Conservation (phyloP, 2,797 vertebrate genomes). For the Enteromius paludinosus region DNA sequence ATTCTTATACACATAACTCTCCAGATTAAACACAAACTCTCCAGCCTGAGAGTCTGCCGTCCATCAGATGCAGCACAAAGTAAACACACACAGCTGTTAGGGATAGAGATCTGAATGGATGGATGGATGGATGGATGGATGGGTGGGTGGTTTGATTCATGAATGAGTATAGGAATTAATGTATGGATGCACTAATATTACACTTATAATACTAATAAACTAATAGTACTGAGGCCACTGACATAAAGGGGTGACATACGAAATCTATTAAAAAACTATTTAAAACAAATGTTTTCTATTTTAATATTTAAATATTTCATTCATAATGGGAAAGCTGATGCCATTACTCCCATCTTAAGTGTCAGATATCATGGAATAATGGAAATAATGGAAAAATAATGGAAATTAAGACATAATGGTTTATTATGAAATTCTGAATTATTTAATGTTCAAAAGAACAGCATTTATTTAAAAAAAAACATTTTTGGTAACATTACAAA, state of each 20-base stretch:
- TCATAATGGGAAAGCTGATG: background rate
- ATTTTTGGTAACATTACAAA: background rate
- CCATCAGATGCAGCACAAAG: slow-evolving; percentile 75
- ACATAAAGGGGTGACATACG: background rate
- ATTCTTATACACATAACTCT: slow-evolving; percentile 90
- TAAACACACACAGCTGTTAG: slow-evolving; percentile 71
- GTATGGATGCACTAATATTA: background rate
- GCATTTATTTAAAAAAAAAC: background rate
- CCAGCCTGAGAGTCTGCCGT: slow-evolving; percentile 81
- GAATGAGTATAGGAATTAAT: background rate
- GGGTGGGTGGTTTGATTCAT: background rate
- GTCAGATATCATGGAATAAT: background rate
- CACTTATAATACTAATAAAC: background rate
- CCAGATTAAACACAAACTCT: slow-evolving; percentile 89
- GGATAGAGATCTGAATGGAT: background rate
- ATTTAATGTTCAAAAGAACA: background rate
- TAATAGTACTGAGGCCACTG: background rate
- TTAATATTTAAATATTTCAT: background rate
- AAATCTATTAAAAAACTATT: background rate
- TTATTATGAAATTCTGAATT: background rate
- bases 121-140: background rate
- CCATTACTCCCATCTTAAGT: background rate
- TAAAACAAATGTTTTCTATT: background rate
- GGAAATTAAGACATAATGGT: background rate
- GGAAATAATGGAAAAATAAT: background rate